These are phyloP conservation scores for Brachirus orientalis DNA, from an alignment of 2,113 vertebrate species.

Conservation along the genomic window DNA sequence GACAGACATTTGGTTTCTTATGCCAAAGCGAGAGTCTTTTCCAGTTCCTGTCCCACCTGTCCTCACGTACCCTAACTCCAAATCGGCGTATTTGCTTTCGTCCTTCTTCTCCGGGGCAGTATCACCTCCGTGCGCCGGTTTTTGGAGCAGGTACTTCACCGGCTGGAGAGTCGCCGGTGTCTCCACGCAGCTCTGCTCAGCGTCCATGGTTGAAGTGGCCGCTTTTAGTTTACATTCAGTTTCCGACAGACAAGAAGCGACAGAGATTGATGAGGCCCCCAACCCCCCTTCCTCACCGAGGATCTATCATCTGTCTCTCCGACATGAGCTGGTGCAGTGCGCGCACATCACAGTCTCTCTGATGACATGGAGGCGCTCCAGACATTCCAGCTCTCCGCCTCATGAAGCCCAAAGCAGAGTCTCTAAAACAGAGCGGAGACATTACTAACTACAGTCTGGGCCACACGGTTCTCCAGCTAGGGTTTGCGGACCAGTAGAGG, in stretches of 20 bases:
- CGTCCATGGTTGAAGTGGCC: constrained; percentile 31
- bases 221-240: constrained; percentile 29
- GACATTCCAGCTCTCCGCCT: constrained; percentile 52
- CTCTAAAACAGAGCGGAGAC: constrained; percentile 63
- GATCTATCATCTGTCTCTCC: constrained; percentile 24
- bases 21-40: constrained; percentile 39
- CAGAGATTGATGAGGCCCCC: constrained; percentile 51
- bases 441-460: constrained; percentile 46
- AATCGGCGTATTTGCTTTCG: constrained; percentile 73
- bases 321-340: constrained; percentile 23
- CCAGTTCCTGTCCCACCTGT: constrained; percentile 16
- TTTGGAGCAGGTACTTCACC: constrained; percentile 40
- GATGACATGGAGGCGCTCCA: constrained; percentile 75
- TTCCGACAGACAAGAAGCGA: constrained; percentile 19
- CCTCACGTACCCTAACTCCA: constrained; percentile 48
- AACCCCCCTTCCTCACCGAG: constrained; percentile 19
- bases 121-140: constrained; percentile 19
- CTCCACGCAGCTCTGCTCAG: constrained; percentile 61
- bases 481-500: constrained; percentile 12
- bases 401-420: constrained; percentile 27
- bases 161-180: constrained; percentile 20
- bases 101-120: constrained; percentile 22
- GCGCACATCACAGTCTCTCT: constrained; percentile 69
- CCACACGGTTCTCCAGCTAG: constrained; percentile 26
- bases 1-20: constrained; percentile 38